Evolutionary conservation across 1,140 invertebrate species (phyloP).

Genomic region (Macrobrachium nipponense): DNA sequence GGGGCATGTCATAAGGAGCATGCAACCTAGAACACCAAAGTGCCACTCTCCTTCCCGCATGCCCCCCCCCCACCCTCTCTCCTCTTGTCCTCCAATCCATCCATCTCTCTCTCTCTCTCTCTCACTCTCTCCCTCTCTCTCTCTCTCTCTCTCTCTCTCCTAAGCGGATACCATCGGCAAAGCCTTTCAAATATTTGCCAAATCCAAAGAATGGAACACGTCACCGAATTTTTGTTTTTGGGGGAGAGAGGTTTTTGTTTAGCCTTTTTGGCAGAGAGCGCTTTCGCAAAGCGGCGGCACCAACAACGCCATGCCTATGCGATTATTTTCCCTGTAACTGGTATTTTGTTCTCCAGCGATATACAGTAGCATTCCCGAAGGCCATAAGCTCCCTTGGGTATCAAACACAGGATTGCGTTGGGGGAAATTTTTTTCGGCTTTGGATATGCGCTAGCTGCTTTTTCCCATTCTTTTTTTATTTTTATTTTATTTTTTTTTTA

Average conservation of each 20-base stretch:
- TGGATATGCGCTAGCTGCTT: no score
- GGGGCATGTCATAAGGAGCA: no score
- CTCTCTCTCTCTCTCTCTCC: slow-evolving; percentile 1
- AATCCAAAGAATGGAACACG: slow-evolving; percentile 31
- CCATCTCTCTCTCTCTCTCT: neutral
- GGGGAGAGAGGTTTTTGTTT: neutral
- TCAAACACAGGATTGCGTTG: no score
- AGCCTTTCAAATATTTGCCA: slow-evolving; percentile 39
- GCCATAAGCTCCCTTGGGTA: no score
- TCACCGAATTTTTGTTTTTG: neutral
- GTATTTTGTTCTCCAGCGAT: no score
- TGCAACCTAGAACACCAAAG: neutral
- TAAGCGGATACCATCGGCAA: slow-evolving; percentile 48
- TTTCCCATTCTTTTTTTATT: no score
- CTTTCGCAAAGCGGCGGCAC: no score
- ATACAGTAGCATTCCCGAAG: no score
- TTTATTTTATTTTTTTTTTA: no score
- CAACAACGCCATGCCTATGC: no score
- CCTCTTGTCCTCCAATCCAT: neutral
- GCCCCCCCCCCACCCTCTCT: neutral
- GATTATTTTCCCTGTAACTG: no score
- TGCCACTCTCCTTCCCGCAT: neutral
- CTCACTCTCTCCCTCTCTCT: neutral
- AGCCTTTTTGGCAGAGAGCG: neutral
- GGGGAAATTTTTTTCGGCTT: no score